phyloP scores from a whole-genome alignment of 2,797 vertebrate species.

The Rhinichthys osculus region DNA sequence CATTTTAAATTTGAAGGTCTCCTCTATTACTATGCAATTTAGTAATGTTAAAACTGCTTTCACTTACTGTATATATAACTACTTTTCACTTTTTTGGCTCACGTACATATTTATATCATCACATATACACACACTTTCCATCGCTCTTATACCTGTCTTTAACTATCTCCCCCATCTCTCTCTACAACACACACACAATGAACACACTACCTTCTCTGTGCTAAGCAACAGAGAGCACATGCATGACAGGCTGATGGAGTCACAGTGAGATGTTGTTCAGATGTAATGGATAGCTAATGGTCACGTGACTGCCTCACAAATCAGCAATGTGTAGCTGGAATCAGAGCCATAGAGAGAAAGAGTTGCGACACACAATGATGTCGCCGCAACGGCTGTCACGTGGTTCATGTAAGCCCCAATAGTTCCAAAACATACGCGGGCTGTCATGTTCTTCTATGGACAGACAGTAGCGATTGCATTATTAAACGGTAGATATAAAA shows the following conservation, averaged over 20 bases:
- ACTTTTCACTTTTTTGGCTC: background rate
- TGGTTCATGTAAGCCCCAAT: no score
- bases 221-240: conserved; percentile 15
- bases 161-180: background rate
- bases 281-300: conserved; percentile 51
- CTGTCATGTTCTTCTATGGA: no score
- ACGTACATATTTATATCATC: background rate
- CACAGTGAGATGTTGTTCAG: conserved; percentile 50
- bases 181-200: background rate
- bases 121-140: background rate
- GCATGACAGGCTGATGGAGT: conserved; percentile 26
- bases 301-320: conserved; percentile 30
- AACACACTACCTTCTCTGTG: conserved; percentile 27
- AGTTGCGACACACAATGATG: no score
- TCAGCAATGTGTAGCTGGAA: background rate
- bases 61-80: no score
- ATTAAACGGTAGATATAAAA: no score
- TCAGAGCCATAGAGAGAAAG: background rate
- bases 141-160: background rate
- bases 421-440: no score
- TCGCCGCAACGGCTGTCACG: no score
- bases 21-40: background rate
- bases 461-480: no score
- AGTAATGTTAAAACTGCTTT: background rate
- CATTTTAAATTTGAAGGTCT: background rate